phyloP scores from a whole-genome alignment of 23 tunicate species.

The Pegea sp. region DNA sequence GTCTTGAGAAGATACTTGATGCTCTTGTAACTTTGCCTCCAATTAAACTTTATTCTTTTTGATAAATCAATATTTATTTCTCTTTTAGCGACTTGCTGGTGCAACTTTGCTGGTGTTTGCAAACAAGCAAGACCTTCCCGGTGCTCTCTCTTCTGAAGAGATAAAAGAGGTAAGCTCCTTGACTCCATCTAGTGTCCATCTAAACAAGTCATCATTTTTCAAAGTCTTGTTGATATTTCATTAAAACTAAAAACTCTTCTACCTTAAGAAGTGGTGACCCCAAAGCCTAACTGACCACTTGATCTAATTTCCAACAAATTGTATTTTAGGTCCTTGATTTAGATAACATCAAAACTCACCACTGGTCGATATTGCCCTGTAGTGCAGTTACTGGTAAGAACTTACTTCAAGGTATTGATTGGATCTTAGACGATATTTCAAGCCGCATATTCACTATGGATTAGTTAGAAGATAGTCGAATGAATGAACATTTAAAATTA shows the following conservation, averaged over 20 bases:
- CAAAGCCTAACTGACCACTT: too few species aligned
- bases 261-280: too few species aligned
- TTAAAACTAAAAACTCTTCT: background rate
- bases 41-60: background rate
- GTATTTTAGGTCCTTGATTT: slow-evolving; percentile 46
- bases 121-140: slow-evolving; percentile 93
- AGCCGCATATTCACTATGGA: slow-evolving; percentile 76
- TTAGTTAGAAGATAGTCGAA: slow-evolving; percentile 6
- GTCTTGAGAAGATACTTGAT: background rate
- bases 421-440: slow-evolving; percentile 85
- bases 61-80: background rate
- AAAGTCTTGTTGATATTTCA: background rate
- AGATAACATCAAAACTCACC: slow-evolving; percentile 88
- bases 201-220: background rate
- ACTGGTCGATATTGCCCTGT: slow-evolving; percentile 91
- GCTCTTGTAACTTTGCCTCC: background rate
- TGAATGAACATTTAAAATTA: too few species aligned
- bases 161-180: slow-evolving; percentile 40
- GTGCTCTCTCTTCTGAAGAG: slow-evolving; percentile 65
- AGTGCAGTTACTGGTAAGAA: slow-evolving; percentile 81
- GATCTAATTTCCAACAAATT: background rate
- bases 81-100: slow-evolving; percentile 58
- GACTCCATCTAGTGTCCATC: background rate
- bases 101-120: slow-evolving; percentile 93
- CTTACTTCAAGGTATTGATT: slow-evolving; percentile 57